Percentiles rank a stretch among this genome's conserved stretches.
These are phyloP conservation scores for Pantala flavescens DNA, from an alignment of 1,140 invertebrate genomes.

Conservation along the genomic window DNA sequence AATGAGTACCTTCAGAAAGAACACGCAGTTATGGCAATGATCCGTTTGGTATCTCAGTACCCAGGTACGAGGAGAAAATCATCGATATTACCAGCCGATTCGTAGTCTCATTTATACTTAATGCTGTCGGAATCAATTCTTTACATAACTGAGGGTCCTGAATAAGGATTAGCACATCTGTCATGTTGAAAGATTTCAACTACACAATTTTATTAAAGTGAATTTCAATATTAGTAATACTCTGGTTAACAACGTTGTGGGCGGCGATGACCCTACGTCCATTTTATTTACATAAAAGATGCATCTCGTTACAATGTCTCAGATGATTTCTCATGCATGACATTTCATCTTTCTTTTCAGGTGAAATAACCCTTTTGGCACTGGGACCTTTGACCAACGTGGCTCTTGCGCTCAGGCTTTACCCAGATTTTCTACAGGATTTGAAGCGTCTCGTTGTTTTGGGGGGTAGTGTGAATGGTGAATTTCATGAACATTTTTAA, in stretches of 20 bases:
- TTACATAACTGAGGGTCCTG: no score
- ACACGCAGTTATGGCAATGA: conserved; percentile 29
- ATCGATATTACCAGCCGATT: neutral
- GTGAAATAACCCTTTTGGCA: conserved; percentile 37
- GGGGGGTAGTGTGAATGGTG: conserved; percentile 44
- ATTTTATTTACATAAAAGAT: no score
- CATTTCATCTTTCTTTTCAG: conserved; percentile 21
- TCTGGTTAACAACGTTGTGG: no score
- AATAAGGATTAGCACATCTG: no score
- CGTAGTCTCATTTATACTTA: no score
- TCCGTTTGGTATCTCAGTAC: conserved; percentile 34
- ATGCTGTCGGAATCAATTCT: no score
- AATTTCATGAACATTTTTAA: neutral
- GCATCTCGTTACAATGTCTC: no score
- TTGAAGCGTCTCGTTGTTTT: conserved; percentile 44
- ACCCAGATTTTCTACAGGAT: conserved; percentile 40
- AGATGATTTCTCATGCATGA: no score
- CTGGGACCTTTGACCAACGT: conserved; percentile 53
- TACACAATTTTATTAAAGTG: no score
- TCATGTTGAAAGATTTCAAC: no score
- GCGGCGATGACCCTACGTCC: no score
- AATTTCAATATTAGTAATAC: no score
- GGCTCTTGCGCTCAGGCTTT: conserved; percentile 44
- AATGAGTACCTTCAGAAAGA: conserved; percentile 21
- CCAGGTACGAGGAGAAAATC: conserved; percentile 28